Evolutionary conservation across 2,797 vertebrate species (phyloP), one percentile per base, ranked within the genome.

Genomic region (Limosa lapponica): DNA sequence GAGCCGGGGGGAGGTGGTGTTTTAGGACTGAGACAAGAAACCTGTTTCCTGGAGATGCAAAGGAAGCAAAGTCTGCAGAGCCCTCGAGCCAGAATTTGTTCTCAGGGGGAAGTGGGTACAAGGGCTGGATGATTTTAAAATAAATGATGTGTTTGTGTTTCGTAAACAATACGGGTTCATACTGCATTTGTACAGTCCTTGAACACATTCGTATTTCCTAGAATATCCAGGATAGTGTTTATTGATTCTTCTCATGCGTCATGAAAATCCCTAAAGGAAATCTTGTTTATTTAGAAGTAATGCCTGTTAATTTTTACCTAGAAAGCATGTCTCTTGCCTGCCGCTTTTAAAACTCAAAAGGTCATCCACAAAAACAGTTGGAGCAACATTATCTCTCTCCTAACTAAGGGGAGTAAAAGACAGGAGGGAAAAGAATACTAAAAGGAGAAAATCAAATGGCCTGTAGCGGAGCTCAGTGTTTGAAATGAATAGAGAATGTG

Each of bases 161-260:
- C 0, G 0, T 20, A 18, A 49, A 39, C 36, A 46, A 3, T 37
- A 2, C 2, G 6, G 22, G 27, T 15, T 52, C 4, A 4, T 43
- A 28, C 12, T 61, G 32, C 69, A 8, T 61, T 66, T 71, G 46
- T 24, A 2, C 19, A 22, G 43, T 22, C 34, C 80, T 52, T 64
- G 64, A 73, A 64, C 6, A 17, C 1, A 16, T 54, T 92, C 83
- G 51, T 58, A n/a, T 75, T 81, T 62, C 72, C 75, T 77, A 44
- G 28, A 44, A 39, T 51, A 64, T 44, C 30, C 37, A 37, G 19
- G 34, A 43, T 4, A 32, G 4, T 74, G 55, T 73, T 89, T 88
- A 48, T 48, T 69, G 32, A 54, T 62, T 93, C 18, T 87, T 69
- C 32, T 62, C 62, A 48, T 54, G 24, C 20, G n/a, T 64, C 28